Base-by-base conservation (phyloP, 37 sponge, comb jelly and placozoan genomes). In the Beroe forskalii region DNA sequence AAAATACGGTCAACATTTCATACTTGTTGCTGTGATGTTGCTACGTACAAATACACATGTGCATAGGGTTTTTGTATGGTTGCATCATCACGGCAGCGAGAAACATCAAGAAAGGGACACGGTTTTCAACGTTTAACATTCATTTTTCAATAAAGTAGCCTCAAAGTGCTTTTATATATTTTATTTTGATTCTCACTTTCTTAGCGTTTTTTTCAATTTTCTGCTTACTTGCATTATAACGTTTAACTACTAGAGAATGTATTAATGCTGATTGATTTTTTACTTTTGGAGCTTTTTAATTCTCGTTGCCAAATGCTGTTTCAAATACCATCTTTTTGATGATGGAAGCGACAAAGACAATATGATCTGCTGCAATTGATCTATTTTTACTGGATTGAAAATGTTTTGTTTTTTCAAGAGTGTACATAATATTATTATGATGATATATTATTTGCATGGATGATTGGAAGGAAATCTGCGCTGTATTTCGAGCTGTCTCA, bases 361-460 rank as follows among this genome's bases (percentile, higher is more conserved):
- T n/a, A n/a, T n/a, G n/a, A n/a, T n/a, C n/a, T n/a, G n/a, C n/a
- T 12, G 55, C 55, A 12, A 48, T 48, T 12, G 55, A 48, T 48
- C 6, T 48, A 48, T 48, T 48, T 48, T 48, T 48, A 48, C 55
- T 48, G 55, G 55, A 48, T 48, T 48, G 55, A 69, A 69, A 69
- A 69, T 69, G 3, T 32, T 69, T 48, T 35, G 31, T 64, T 69
- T 69, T 63, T 69, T 69, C 72, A 69, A 69, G 27, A 69, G 28
- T 69, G 72, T 69, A 69, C 72, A 69, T 69, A 48, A 48, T 48
- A 36, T 36, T n/a, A n/a, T n/a, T n/a, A n/a, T n/a, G n/a, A n/a
- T n/a, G n/a, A n/a, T n/a, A n/a, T n/a, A n/a, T n/a, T 32, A 69
- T 32, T 33, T 33, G 72, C 72, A 69, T 69, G 72, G 38, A 69